Conservation (phyloP, 2,888 invertebrate species). For the Anaspis maculata region DNA sequence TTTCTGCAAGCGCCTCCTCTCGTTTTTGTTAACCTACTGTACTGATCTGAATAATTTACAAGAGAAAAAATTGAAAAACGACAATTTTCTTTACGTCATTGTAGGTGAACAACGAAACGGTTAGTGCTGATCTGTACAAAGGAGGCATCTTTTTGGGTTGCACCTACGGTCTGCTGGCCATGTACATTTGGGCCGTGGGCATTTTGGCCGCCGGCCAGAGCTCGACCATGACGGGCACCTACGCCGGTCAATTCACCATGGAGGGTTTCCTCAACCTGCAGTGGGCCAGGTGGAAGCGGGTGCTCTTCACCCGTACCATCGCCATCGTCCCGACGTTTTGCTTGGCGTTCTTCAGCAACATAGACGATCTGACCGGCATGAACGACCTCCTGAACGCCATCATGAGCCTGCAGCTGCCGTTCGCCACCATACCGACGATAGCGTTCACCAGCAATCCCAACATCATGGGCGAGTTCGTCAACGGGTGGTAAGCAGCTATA, state of each 20-base stretch:
- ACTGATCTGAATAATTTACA: conserved; percentile 1
- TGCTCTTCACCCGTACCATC: conserved; percentile 73
- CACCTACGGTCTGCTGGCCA: conserved; percentile 63
- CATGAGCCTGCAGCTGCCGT: conserved; percentile 81
- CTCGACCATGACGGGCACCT: conserved; percentile 78
- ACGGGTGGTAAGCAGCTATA: conserved; percentile 59
- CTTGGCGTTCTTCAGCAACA: conserved; percentile 57
- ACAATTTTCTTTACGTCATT: conserved; percentile 13
- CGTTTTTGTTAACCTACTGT: no score
- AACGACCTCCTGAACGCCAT: conserved; percentile 81
- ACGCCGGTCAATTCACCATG: conserved; percentile 85
- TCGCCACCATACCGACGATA: conserved; percentile 77
- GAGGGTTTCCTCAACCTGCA: conserved; percentile 79
- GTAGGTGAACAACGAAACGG: conserved; percentile 44
- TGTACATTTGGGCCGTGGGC: conserved; percentile 82
- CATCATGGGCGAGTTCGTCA: conserved; percentile 80
- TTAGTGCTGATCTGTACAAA: conserved; percentile 63
- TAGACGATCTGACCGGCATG: conserved; percentile 67
- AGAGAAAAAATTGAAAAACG: background rate
- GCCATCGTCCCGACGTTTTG: conserved; percentile 70
- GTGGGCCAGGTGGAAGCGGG: conserved; percentile 83
- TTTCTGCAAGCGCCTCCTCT: no score
- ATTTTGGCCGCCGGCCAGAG: conserved; percentile 77
- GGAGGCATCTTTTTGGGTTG: conserved; percentile 71
- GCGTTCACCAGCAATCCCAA: conserved; percentile 72